phyloP scores from a whole-genome alignment of 1,140 invertebrate species.

The Ridgeia piscesae region DNA sequence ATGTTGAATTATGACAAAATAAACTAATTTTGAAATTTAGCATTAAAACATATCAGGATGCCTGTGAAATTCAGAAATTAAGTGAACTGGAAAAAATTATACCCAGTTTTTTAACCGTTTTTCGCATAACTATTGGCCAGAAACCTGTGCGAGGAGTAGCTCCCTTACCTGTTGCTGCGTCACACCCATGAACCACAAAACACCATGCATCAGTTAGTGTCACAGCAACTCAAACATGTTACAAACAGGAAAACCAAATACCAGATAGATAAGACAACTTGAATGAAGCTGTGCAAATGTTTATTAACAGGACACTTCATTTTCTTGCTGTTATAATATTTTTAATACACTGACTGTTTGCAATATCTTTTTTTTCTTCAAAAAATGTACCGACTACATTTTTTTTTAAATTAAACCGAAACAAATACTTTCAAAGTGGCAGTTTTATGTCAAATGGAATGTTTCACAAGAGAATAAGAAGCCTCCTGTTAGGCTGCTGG shows the following conservation, averaged over 20 bases:
- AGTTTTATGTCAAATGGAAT: too few relatives aligned
- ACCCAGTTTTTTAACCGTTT: neutral
- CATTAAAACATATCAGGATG: neutral
- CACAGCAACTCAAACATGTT: neutral
- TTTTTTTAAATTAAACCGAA: too few relatives aligned
- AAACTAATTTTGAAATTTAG: neutral
- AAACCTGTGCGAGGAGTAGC: neutral
- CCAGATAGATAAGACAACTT: neutral
- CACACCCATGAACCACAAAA: neutral
- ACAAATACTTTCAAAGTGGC: too few relatives aligned
- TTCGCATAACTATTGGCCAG: neutral
- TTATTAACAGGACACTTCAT: neutral
- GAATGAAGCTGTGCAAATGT: neutral
- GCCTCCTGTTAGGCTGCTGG: neutral
- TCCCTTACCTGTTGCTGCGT: neutral
- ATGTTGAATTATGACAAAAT: neutral
- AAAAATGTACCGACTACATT: too few relatives aligned
- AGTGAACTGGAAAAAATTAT: neutral
- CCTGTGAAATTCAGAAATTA: neutral
- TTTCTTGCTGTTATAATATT: neutral
- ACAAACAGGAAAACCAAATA: neutral
- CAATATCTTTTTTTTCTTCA: too few relatives aligned
- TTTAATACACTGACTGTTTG: neutral
- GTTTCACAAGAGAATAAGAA: neutral
- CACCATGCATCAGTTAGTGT: slow-evolving; percentile 4